Evolutionary conservation across 2,797 vertebrate genomes (phyloP).

Genomic region (Falco naumanni): DNA sequence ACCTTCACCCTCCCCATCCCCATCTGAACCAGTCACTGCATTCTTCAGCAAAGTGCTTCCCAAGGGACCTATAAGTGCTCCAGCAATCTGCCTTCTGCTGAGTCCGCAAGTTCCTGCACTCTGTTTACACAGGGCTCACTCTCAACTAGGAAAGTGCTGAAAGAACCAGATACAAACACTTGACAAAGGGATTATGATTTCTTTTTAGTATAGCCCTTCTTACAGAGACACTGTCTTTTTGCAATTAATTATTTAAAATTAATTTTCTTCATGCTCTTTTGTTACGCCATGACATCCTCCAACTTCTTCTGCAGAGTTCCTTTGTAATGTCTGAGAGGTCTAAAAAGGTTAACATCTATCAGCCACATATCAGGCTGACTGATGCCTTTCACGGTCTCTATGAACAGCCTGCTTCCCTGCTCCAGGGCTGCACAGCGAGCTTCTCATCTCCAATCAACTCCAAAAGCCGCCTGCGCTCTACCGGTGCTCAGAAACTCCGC

Average conservation of each 20-base stretch:
- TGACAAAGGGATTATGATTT: neutral
- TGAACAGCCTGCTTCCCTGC: neutral
- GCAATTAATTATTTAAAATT: conserved; percentile 39
- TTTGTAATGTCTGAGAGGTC: neutral
- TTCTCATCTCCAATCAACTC: conserved; percentile 53
- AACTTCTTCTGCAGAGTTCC: neutral
- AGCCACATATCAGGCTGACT: neutral
- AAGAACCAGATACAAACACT: neutral
- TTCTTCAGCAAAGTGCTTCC: neutral
- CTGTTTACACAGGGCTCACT: neutral
- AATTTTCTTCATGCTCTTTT: conserved; percentile 3
- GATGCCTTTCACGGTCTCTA: neutral
- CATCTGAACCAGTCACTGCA: neutral
- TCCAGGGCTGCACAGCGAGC: conserved; percentile 55
- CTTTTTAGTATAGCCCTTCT: neutral
- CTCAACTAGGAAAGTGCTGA: neutral
- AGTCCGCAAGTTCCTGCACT: neutral
- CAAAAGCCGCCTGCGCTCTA: conserved; percentile 20
- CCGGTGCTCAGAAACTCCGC: conserved; percentile 27
- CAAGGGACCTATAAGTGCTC: neutral
- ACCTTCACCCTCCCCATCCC: neutral
- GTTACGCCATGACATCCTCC: neutral
- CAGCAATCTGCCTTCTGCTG: neutral
- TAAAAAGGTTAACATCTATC: conserved; percentile 30
- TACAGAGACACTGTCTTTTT: neutral